Conservation (phyloP, 1,140 invertebrate species). For the Whitmania pigra region DNA sequence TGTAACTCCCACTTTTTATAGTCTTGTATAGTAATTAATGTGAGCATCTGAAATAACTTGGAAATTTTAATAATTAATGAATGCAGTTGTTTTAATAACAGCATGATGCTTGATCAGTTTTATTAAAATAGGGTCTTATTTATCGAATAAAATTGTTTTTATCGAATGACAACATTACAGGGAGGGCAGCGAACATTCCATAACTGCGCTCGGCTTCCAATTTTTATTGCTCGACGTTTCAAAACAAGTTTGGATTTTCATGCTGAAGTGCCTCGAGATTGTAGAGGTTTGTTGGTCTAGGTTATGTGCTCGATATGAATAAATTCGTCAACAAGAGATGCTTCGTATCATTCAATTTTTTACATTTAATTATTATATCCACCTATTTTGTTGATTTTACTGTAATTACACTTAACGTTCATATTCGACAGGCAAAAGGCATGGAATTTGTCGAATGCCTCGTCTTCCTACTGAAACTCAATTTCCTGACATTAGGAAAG, state of each 20-base stretch:
- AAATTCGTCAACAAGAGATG: slow-evolving; percentile 4
- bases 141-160: too few species aligned
- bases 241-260: slow-evolving; percentile 87
- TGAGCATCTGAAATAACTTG: too few species aligned
- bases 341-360: background rate
- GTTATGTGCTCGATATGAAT: too few species aligned
- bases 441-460: slow-evolving; percentile 78
- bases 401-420: background rate
- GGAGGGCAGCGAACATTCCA: slow-evolving; percentile 66
- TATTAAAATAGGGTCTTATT: too few species aligned
- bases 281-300: slow-evolving; percentile 49
- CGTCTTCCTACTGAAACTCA: slow-evolving; percentile 85
- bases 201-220: slow-evolving; percentile 49
- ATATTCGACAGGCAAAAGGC: slow-evolving; percentile 50
- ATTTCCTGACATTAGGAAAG: slow-evolving; percentile 86
- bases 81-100: too few species aligned
- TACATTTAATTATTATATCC: background rate
- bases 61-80: too few species aligned
- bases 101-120: too few species aligned
- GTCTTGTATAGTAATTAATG: too few species aligned
- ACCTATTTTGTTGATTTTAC: too few species aligned
- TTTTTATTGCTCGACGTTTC: slow-evolving; percentile 82
- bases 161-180: slow-evolving; percentile 44
- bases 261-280: slow-evolving; percentile 85
- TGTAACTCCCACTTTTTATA: too few species aligned